Percentiles rank a stretch among this genome's conserved stretches.
Conservation (phyloP, 2,888 invertebrate genomes). For the Nephrocerus scutellatus region DNA sequence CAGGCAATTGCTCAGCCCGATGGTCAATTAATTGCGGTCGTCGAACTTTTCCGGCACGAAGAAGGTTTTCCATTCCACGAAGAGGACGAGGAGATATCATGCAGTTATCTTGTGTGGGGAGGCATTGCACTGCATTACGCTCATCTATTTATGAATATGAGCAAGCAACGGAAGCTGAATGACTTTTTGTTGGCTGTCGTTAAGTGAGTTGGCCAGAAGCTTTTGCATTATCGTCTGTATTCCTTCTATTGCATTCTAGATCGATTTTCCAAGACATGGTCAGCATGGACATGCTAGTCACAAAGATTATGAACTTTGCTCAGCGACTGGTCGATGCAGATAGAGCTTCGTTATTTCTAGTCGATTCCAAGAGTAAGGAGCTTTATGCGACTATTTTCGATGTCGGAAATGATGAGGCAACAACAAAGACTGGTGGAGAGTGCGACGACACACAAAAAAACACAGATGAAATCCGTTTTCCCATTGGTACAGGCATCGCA, state of each 20-base stretch:
- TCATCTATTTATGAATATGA: slow-evolving; percentile 61
- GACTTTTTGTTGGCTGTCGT: slow-evolving; percentile 74
- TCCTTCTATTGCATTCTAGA: slow-evolving; percentile 47
- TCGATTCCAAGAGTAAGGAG: slow-evolving; percentile 66
- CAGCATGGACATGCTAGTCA: slow-evolving; percentile 72
- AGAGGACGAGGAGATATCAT: slow-evolving; percentile 62
- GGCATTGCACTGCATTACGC: slow-evolving; percentile 64
- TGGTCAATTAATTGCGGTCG: slow-evolving; percentile 58
- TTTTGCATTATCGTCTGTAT: background rate
- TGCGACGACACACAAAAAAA: slow-evolving; percentile 36
- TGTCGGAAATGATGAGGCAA: slow-evolving; percentile 48
- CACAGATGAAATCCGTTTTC: slow-evolving; percentile 59
- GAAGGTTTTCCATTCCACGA: slow-evolving; percentile 53
- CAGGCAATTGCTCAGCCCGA: slow-evolving; percentile 60
- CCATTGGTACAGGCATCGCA: slow-evolving; percentile 71
- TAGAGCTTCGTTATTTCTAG: slow-evolving; percentile 72
- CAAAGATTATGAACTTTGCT: slow-evolving; percentile 77
- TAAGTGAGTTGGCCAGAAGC: slow-evolving; percentile 55
- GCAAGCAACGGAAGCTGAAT: slow-evolving; percentile 63
- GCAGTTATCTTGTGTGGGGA: slow-evolving; percentile 62
- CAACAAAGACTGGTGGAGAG: slow-evolving; percentile 18
- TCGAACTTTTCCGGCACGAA: slow-evolving; percentile 60
- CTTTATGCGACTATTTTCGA: slow-evolving; percentile 79
- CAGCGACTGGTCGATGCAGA: slow-evolving; percentile 76
- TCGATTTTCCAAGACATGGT: slow-evolving; percentile 85